These are phyloP conservation scores for Amblyteles armatorius DNA, from an alignment of 2,888 invertebrate species.

Conservation along the genomic window DNA sequence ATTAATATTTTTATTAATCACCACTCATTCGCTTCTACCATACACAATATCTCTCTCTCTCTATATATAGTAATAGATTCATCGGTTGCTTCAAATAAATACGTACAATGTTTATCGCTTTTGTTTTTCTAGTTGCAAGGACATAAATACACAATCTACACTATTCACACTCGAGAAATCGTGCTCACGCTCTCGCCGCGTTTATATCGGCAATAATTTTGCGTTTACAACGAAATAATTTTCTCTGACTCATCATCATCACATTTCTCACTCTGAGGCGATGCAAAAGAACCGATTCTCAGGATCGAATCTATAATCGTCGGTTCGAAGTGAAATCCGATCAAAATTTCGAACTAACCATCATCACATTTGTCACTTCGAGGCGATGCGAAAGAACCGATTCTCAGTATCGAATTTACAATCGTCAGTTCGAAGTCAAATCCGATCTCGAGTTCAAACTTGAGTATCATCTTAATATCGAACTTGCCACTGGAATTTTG, in stretches of 20 bases:
- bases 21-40: constrained; percentile 48
- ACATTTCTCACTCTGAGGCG: background rate
- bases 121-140: constrained; percentile 49
- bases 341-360: background rate
- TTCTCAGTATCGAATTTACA: constrained; percentile 1
- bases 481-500: background rate
- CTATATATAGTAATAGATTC: constrained; percentile 42
- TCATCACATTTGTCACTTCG: background rate
- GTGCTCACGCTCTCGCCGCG: background rate
- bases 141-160: constrained; percentile 67
- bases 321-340: background rate
- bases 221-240: constrained; percentile 15
- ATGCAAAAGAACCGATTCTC: constrained; percentile 9
- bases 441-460: background rate
- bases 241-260: background rate
- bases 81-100: constrained; percentile 49
- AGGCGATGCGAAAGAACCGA: constrained; percentile 2
- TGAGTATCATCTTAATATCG: background rate
- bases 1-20: constrained; percentile 70
- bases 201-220: constrained; percentile 40
- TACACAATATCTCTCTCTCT: constrained; percentile 43
- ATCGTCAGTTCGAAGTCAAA: background rate
- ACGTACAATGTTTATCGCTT: constrained; percentile 42
- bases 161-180: constrained; percentile 56
- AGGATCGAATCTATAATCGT: background rate